phyloP scores from a whole-genome alignment of 2,888 invertebrate genomes.

The Melitaea athalia region DNA sequence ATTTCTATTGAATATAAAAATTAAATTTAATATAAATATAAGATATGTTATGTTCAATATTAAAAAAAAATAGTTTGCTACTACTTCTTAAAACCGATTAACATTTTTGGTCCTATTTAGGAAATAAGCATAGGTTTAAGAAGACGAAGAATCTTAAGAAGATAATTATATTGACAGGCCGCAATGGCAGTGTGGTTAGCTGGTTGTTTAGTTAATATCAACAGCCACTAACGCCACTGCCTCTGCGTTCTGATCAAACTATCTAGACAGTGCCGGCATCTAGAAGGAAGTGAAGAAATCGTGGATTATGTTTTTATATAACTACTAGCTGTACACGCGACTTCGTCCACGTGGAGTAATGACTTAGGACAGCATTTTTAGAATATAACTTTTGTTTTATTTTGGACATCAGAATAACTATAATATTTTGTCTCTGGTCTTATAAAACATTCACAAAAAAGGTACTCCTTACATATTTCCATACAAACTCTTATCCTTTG shows the following conservation, averaged over 20 bases:
- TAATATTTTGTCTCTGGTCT: no score
- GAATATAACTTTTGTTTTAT: no score
- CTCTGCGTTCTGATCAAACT: constrained; percentile 85
- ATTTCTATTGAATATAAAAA: neutral
- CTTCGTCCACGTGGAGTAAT: no score
- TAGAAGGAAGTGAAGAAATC: neutral
- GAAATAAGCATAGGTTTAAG: neutral
- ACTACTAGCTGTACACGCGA: no score
- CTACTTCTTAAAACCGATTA: neutral
- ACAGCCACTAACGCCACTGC: constrained; percentile 99
- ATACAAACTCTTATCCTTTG: no score
- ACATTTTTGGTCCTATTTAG: neutral
- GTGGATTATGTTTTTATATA: neutral
- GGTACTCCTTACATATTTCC: no score
- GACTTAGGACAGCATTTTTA: no score
- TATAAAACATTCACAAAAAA: no score
- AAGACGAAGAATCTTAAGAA: neutral
- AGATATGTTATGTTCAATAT: no score
- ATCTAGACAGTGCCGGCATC: neutral
- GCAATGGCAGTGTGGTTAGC: constrained; percentile 99
- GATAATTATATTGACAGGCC: constrained; percentile 76
- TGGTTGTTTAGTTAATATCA: constrained; percentile 92
- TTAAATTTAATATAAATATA: no score
- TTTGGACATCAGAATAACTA: no score
- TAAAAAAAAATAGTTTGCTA: neutral